A percentile compares a stretch with the other conserved stretches of the same genome.
Conservation (phyloP, 2,797 vertebrate genomes). For the Astyanax mexicanus region DNA sequence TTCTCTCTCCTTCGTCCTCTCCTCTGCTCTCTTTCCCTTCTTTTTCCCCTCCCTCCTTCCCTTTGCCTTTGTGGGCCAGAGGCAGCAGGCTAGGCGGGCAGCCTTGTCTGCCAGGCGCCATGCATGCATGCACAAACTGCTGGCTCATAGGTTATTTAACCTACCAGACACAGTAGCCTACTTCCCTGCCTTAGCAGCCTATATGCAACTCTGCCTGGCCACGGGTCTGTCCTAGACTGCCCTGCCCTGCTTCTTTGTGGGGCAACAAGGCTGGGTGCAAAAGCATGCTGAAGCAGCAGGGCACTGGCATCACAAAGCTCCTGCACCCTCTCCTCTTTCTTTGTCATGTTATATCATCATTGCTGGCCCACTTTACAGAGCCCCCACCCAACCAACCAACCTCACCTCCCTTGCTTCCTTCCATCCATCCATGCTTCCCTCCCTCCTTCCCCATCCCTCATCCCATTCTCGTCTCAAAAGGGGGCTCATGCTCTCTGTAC, state of each 20-base stretch:
- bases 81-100: too few relatives aligned
- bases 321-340: not conserved
- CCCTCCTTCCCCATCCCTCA: too few relatives aligned
- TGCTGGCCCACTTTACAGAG: slow-evolving; percentile 49
- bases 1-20: not conserved
- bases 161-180: slow-evolving; percentile 55
- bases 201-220: too few relatives aligned
- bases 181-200: slow-evolving; percentile 23
- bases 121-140: not conserved
- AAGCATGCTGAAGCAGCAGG: not conserved
- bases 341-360: slow-evolving; percentile 57
- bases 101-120: not conserved
- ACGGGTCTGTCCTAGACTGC: too few relatives aligned
- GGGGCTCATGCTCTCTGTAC: too few relatives aligned
- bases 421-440: too few relatives aligned
- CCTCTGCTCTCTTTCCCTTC: too few relatives aligned
- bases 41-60: not conserved
- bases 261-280: too few relatives aligned
- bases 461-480: too few relatives aligned
- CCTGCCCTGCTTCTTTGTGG: too few relatives aligned
- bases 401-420: too few relatives aligned
- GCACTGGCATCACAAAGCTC: not conserved
- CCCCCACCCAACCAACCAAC: too few relatives aligned
- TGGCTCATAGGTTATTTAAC: not conserved
- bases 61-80: not conserved